phyloP scores from a whole-genome alignment of 1,140 invertebrate genomes.

The Bombus waltoni region DNA sequence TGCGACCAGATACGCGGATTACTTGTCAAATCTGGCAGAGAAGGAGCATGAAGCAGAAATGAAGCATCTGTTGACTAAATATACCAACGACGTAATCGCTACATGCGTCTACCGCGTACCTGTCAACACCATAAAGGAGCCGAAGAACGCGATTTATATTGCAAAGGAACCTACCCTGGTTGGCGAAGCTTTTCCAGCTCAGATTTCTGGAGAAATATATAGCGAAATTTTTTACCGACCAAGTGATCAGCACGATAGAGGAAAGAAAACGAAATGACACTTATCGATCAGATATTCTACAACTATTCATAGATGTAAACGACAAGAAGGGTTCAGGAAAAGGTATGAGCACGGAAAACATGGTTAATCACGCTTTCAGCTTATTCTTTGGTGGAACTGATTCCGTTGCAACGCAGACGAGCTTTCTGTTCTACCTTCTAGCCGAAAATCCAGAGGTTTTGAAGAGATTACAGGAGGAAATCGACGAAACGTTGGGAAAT shows the following conservation, averaged over 20 bases:
- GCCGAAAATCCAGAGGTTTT: constrained; percentile 84
- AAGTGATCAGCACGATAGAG: constrained; percentile 1
- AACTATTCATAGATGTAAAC: constrained; percentile 74
- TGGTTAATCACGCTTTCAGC: constrained; percentile 78
- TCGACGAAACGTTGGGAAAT: constrained; percentile 78
- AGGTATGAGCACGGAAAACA: constrained; percentile 80
- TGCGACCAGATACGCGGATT: constrained; percentile 31
- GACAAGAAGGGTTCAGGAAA: constrained; percentile 67
- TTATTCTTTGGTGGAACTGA: constrained; percentile 84
- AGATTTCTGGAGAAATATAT: not conserved
- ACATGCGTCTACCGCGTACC: constrained; percentile 65
- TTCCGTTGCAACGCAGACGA: constrained; percentile 80
- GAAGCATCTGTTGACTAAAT: constrained; percentile 73
- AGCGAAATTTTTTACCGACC: constrained; percentile 29
- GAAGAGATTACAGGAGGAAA: constrained; percentile 83
- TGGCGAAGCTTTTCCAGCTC: not conserved
- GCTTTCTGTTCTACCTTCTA: constrained; percentile 82
- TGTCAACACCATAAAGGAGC: constrained; percentile 76
- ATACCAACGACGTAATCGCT: constrained; percentile 85
- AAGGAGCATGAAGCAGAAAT: constrained; percentile 18
- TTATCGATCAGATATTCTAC: constrained; percentile 70
- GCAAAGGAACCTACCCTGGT: not conserved
- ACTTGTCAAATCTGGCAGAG: constrained; percentile 65
- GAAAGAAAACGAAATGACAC: constrained; percentile 50
- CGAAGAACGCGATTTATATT: constrained; percentile 83